phyloP scores from a whole-genome alignment of 2,888 invertebrate species.

The Bombylius major region DNA sequence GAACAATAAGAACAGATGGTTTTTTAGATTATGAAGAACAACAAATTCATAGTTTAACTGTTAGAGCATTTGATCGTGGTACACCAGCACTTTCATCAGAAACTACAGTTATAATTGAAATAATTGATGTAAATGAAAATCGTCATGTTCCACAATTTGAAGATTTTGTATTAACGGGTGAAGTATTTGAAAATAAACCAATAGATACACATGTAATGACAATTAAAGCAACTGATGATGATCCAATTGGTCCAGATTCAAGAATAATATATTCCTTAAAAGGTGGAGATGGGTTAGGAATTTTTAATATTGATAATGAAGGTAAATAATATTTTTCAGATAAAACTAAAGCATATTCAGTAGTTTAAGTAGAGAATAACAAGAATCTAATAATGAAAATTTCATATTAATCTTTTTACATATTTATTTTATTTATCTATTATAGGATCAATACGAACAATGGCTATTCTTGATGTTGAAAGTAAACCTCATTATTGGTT shows the following conservation, averaged over 20 bases:
- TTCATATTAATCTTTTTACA: no score
- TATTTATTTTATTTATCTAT: no score
- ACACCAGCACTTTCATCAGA: constrained; percentile 67
- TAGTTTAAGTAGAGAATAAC: no score
- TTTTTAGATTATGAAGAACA: constrained; percentile 78
- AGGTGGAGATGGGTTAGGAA: constrained; percentile 81
- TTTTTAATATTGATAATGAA: constrained; percentile 79
- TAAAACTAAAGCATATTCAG: no score
- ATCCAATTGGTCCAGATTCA: constrained; percentile 67
- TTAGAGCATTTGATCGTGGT: constrained; percentile 76
- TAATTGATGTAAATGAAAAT: constrained; percentile 92
- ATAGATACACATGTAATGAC: constrained; percentile 64
- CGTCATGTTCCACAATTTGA: constrained; percentile 68
- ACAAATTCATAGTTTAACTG: constrained; percentile 77
- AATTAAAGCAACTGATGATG: constrained; percentile 67
- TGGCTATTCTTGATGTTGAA: constrained; percentile 80
- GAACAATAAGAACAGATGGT: constrained; percentile 68
- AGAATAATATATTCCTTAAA: constrained; percentile 74
- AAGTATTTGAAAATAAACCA: constrained; percentile 68
- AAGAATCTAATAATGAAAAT: no score
- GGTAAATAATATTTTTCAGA: constrained; percentile 43
- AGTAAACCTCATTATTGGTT: constrained; percentile 82
- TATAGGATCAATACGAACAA: constrained; percentile 70
- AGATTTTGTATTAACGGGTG: constrained; percentile 62
- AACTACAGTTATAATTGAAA: constrained; percentile 69